Evolutionary conservation across 2,797 vertebrate genomes (phyloP), one percentile per base, ranked within the genome.

Genomic region (Lemur catta): DNA sequence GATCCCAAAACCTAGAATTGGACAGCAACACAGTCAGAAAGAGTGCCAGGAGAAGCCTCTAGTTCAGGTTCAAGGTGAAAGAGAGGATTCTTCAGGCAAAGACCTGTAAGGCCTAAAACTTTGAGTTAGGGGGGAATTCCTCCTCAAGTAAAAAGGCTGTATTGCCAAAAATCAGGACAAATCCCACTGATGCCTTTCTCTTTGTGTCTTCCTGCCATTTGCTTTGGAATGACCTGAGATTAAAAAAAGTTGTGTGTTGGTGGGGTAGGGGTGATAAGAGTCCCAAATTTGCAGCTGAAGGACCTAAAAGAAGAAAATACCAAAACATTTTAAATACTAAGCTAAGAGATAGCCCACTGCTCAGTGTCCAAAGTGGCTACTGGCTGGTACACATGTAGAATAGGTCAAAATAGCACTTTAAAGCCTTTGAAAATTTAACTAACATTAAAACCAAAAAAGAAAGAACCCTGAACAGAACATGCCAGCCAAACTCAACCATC

Each of bases 241-340:
- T 9, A 74, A 61, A 15, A 88, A 46, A 87, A 84, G 63, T 30
- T 18, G 8, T n/a, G 24, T n/a, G 7, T 2, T 87, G 50, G 3
- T 52, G 10, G 15, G n/a, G 7, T 14, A 63, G 6, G 3, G 26
- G 1, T 82, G 13, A 48, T 38, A 7, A 61, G 22, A 71, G 13
- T 35, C 0, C 2, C 5, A 9, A 18, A 22, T 74, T 84, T 41
- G 12, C 71, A 20, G 24, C 30, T 41, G 12, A 78, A 92, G 2
- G 2, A 79, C 17, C 0, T 72, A 46, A 55, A 75, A 88, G 5
- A 0, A 0, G 0, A 38, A 52, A 61, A 6, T 12, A 24, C 17
- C 57, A 33, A 84, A 38, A 48, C 20, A 63, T 4, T 85, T 67
- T 61, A 63, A 50, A 71, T 65, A n/a, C 7, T 30, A 46, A 65